Percentiles rank a stretch among this genome's conserved stretches.
These are phyloP conservation scores for Pardosa pseudoannulata DNA, from an alignment of 2,888 invertebrate species.

Conservation along the genomic window DNA sequence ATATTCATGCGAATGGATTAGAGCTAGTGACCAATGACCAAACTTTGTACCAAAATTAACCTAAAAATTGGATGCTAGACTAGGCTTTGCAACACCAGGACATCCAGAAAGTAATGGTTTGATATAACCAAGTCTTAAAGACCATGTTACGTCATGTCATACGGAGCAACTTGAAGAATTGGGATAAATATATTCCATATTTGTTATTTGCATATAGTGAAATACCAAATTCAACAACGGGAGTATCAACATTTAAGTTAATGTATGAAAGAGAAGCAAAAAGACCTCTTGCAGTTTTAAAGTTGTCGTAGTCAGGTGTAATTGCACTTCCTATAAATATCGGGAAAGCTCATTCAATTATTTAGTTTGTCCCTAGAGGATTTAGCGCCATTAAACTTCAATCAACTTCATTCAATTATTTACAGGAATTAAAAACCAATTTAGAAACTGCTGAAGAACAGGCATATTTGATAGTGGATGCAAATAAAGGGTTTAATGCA, in stretches of 20 bases:
- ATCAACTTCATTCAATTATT: no score
- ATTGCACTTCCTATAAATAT: neutral
- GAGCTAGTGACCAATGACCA: no score
- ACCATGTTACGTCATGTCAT: neutral
- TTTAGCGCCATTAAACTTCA: no score
- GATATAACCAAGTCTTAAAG: neutral
- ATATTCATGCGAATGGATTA: no score
- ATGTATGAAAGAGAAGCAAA: slow-evolving; percentile 7
- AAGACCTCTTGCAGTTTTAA: neutral
- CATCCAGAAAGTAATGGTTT: neutral
- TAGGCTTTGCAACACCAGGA: no score
- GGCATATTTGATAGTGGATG: neutral
- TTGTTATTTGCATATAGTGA: neutral
- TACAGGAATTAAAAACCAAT: neutral
- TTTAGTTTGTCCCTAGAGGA: no score
- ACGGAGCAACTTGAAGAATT: neutral
- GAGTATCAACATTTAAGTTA: slow-evolving; percentile 5
- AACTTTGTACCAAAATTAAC: no score
- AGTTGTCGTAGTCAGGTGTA: neutral
- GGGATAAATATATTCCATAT: slow-evolving; percentile 5
- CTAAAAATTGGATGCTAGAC: no score
- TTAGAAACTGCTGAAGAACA: neutral
- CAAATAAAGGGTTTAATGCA: neutral
- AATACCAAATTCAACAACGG: neutral
- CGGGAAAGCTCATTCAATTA: neutral